Evolutionary conservation across 1,140 invertebrate species (phyloP), one percentile per base, ranked within the genome.

Genomic region (Geopemphigus sp.): DNA sequence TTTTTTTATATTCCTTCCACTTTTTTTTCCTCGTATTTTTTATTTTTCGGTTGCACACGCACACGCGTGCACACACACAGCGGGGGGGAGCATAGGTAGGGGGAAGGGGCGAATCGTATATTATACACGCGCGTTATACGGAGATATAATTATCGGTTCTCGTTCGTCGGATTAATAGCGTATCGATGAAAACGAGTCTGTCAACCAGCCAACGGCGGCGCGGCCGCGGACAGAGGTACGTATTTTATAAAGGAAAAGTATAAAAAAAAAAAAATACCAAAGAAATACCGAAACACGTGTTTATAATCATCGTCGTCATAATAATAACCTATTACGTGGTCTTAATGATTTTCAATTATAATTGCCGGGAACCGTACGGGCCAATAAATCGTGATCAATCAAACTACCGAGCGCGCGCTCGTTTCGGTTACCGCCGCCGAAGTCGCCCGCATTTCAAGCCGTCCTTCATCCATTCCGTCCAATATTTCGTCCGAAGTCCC

Each of bases 141-240:
- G 12, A 19, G n/a, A 76, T 54, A 76, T 76, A 76, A 76, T 76
- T 54, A 76, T 76, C 53, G 73, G 73, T 24, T 22, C 22, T n/a
- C 45, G 64, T 68, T 6, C 39, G 64, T 68, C 50, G 32, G 73
- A 76, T 76, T 76, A 76, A 76, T 76, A 76, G 56, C 73, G 73
- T 76, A 76, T 76, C 73, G 73, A 76, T 76, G 73, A 76, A 76
- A 76, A 76, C 73, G 73, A 76, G 73, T 76, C 73, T 76, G 73
- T 76, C 73, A 76, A 76, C 73, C 73, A n/a, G 53, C 47, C 24
- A 56, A 22, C 72, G 54, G 32, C 50, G 45, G 68, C 47, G 70
- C 45, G 68, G 19, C 66, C n/a, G 22, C 68, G 39, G 68, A 29
- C 73, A 59, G 53, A 39, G n/a, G 8, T 3, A 39, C 32, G 32